Evolutionary conservation across 2,888 invertebrate species (phyloP), one percentile per base, ranked within the genome.

Genomic region (Hypomecis atomaria): DNA sequence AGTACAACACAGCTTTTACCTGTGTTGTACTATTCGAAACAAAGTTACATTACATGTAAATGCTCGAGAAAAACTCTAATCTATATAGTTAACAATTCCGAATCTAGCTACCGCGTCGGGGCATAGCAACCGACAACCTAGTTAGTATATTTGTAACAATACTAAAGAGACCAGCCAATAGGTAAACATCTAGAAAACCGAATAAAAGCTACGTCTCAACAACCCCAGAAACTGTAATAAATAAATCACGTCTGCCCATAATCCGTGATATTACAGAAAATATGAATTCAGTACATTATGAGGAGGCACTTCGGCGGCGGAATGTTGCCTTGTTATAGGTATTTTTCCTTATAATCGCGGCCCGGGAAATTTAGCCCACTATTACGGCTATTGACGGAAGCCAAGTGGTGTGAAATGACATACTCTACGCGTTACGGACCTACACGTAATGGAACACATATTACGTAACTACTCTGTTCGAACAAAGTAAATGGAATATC

Each of bases 381-480:
- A 72, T 69, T 40, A 56, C 59, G 67, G 67, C 73, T 70, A 77
- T 79, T 75, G 73, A 75, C 57, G 70, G 58, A 44, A 62, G 47
- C 73, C 78, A 74, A 69, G 72, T 74, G 72, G 75, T 79, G 82
- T 83, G 77, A 82, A 83, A 84, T 78, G 72, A 77, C 78, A 76
- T 71, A 72, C 73, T 76, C 69, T 71, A 70, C 71, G 63, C 42
- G 34, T 11, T 6, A 13, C 42, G 49, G 38, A 50, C 40, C 54
- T 48, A 13, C 23, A 44, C 52, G 11, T 42, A 43, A 4, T 5
- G 3, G 3, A 42, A 11, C 11, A 48, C 34, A 34, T 34, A 36
- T 48, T 45, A 0, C 8, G 23, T 47, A 47, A 9, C 10, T 2
- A 23, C 23, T 23, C 23, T 23, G 23, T 23, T 23, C 23, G 23